These are phyloP conservation scores for Python bivittatus DNA, from an alignment of 2,113 vertebrate species.

Conservation along the genomic window DNA sequence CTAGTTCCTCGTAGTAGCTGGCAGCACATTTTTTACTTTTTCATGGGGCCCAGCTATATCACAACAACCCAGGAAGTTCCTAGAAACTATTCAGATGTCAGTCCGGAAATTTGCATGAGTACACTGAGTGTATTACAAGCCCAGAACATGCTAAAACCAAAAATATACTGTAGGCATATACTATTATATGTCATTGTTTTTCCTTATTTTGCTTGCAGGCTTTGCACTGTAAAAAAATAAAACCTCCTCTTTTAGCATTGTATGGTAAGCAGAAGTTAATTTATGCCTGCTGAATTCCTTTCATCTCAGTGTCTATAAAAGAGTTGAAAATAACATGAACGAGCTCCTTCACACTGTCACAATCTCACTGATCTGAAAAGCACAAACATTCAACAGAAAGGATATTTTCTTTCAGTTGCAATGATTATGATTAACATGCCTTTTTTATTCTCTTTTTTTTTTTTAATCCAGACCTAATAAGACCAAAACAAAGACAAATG, in stretches of 20 bases:
- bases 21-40: neutral
- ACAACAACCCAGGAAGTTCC: neutral
- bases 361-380: conserved; percentile 31
- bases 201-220: conserved; percentile 15
- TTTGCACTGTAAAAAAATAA: conserved; percentile 12
- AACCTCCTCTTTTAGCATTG: conserved; percentile 39
- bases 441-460: conserved; percentile 14
- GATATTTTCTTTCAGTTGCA: conserved; percentile 27
- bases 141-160: neutral
- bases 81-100: neutral
- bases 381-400: neutral
- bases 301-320: conserved; percentile 32
- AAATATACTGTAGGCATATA: neutral
- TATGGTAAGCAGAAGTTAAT: conserved; percentile 29
- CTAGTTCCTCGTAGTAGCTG: neutral
- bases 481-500: conserved; percentile 48
- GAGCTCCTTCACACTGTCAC: conserved; percentile 33
- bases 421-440: conserved; percentile 10
- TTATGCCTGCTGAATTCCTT: conserved; percentile 38
- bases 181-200: neutral
- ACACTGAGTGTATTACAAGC: neutral
- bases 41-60: neutral
- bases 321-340: conserved; percentile 45
- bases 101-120: neutral
- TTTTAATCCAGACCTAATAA: conserved; percentile 26